Percentiles rank a stretch among this genome's conserved stretches.
phyloP scores from a whole-genome alignment of 1,140 invertebrate genomes.

The Drosophila asahinai region DNA sequence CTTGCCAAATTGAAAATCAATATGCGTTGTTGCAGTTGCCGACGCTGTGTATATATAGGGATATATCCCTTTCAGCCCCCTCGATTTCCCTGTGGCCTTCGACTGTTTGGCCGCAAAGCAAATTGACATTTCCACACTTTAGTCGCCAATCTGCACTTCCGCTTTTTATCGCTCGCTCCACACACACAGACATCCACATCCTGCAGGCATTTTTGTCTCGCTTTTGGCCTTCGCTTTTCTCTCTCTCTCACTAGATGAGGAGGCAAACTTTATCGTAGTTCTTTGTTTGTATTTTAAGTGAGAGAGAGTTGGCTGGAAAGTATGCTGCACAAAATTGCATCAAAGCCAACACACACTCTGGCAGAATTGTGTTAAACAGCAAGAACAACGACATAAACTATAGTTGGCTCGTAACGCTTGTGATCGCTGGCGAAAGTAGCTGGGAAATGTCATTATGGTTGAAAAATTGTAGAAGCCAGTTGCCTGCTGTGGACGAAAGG shows the following conservation, averaged over 20 bases:
- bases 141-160: slow-evolving; percentile 73
- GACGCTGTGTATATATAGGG: slow-evolving; percentile 16
- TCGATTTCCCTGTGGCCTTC: slow-evolving; percentile 14
- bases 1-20: slow-evolving; percentile 78
- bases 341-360: slow-evolving; percentile 42
- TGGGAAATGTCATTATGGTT: slow-evolving; percentile 17
- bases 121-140: slow-evolving; percentile 82
- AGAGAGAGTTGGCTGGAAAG: slow-evolving; percentile 37
- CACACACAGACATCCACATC: slow-evolving; percentile 11
- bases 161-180: slow-evolving; percentile 62
- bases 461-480: slow-evolving; percentile 2
- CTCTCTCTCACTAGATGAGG: not conserved
- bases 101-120: slow-evolving; percentile 55
- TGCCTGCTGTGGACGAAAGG: slow-evolving; percentile 13
- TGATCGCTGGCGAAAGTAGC: slow-evolving; percentile 14
- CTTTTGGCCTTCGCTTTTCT: slow-evolving; percentile 59
- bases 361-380: slow-evolving; percentile 1
- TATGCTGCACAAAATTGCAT: slow-evolving; percentile 58
- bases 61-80: not conserved
- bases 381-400: slow-evolving; percentile 6
- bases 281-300: slow-evolving; percentile 48
- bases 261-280: slow-evolving; percentile 68
- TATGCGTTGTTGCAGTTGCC: slow-evolving; percentile 59
- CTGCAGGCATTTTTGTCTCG: slow-evolving; percentile 57
- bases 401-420: not conserved